phyloP scores from a whole-genome alignment of 1,140 invertebrate species.

The Sweltsa coloradensis region DNA sequence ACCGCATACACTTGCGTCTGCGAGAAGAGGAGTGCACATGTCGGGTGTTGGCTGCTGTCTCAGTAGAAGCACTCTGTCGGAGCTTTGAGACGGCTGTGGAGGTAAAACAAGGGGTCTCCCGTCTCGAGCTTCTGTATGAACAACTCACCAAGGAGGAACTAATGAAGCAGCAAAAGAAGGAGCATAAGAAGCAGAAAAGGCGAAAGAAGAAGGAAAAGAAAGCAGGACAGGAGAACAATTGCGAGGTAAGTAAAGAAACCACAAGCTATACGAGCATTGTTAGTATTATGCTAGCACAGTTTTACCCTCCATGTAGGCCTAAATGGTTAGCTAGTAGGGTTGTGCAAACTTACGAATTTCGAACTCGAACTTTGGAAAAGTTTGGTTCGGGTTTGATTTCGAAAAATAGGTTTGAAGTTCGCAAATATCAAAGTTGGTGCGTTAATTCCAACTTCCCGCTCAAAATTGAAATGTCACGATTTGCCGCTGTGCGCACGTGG shows the following conservation, averaged over 20 bases:
- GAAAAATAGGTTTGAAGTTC: too few relatives aligned
- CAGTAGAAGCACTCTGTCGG: conserved; percentile 70
- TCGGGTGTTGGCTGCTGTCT: conserved; percentile 78
- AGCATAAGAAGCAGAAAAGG: conserved; percentile 74
- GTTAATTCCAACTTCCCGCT: too few relatives aligned
- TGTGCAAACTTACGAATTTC: too few relatives aligned
- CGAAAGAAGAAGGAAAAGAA: conserved; percentile 65
- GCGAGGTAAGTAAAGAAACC: conserved; percentile 26
- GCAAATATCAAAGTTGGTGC: too few relatives aligned
- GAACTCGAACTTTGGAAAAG: too few relatives aligned
- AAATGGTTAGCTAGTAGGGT: too few relatives aligned
- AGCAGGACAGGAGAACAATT: conserved; percentile 33
- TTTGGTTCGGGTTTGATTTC: too few relatives aligned
- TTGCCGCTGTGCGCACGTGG: too few relatives aligned
- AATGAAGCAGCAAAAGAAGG: conserved; percentile 66
- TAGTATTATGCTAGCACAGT: too few relatives aligned
- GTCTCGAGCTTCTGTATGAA: conserved; percentile 68
- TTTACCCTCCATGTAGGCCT: too few relatives aligned
- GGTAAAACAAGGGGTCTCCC: conserved; percentile 74
- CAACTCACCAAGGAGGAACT: conserved; percentile 73
- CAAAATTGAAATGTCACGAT: too few relatives aligned
- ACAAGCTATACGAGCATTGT: too few relatives aligned
- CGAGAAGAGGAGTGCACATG: conserved; percentile 83
- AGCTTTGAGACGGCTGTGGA: conserved; percentile 83
- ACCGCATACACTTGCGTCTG: conserved; percentile 70